These are phyloP conservation scores for Cheilosia variabilis DNA, from an alignment of 2,888 invertebrate genomes.

Conservation along the genomic window DNA sequence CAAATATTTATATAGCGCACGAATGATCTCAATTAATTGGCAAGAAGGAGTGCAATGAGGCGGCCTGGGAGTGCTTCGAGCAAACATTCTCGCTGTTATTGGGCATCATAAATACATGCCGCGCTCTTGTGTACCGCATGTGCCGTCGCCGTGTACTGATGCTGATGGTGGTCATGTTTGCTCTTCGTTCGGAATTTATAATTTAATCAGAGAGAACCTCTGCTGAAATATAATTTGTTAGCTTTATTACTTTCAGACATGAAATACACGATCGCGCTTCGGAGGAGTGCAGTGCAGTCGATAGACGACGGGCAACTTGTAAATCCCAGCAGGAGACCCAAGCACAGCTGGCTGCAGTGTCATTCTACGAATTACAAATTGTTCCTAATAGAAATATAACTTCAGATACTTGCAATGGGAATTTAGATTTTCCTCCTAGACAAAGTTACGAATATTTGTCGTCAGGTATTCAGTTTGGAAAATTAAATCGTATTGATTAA, in stretches of 20 bases:
- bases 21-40: constrained; percentile 74
- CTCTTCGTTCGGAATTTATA: constrained; percentile 69
- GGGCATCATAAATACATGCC: constrained; percentile 60
- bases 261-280: constrained; percentile 46
- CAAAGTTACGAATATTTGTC: too few species aligned
- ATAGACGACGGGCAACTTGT: constrained; percentile 17
- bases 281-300: neutral
- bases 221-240: constrained; percentile 57
- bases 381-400: constrained; percentile 26
- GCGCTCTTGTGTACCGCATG: neutral
- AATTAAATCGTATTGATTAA: too few species aligned
- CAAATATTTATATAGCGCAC: constrained; percentile 74
- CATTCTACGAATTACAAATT: constrained; percentile 31
- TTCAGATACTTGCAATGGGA: too few species aligned
- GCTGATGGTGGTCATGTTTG: constrained; percentile 62
- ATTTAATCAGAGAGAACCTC: constrained; percentile 64
- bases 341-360: neutral
- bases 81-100: constrained; percentile 27
- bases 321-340: constrained; percentile 32
- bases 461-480: too few species aligned
- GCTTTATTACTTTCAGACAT: constrained; percentile 54
- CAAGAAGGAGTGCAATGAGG: constrained; percentile 58
- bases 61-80: constrained; percentile 52
- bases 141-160: constrained; percentile 10
- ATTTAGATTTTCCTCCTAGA: too few species aligned